A percentile compares a stretch with the other conserved stretches of the same genome.
Conservation (phyloP, 2,113 vertebrate genomes). For the Pseudopipra pipra region DNA sequence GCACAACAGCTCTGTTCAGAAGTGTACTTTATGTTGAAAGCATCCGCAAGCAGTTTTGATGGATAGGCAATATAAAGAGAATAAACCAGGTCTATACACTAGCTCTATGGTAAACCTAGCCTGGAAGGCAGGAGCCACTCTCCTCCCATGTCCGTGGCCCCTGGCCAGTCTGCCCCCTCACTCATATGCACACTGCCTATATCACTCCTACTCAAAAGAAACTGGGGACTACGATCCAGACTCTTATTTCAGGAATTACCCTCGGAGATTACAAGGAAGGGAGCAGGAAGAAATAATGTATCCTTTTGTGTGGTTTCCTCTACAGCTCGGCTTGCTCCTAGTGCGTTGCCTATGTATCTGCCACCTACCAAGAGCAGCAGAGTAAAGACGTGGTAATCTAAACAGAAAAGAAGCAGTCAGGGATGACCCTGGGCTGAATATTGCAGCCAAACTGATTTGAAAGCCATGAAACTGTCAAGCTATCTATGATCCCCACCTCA, state of each 20-base stretch:
- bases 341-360: neutral
- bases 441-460: neutral
- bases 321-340: neutral
- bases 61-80: neutral
- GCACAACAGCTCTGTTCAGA: neutral
- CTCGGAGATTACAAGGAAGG: neutral
- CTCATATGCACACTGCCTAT: neutral
- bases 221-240: neutral
- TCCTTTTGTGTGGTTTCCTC: neutral
- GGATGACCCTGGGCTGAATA: neutral
- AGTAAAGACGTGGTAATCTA: neutral
- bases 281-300: neutral
- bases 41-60: neutral
- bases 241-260: neutral
- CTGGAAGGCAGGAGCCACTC: neutral
- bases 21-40: neutral
- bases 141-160: fast-evolving
- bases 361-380: neutral
- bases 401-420: neutral
- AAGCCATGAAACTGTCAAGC: neutral
- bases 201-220: neutral
- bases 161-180: fast-evolving
- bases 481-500: neutral
- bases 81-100: neutral
- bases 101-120: neutral